Percentiles rank a stretch among this genome's conserved stretches.
Evolutionary conservation across 2,113 vertebrate genomes (phyloP).

Genomic region (Pelecanus crispus): DNA sequence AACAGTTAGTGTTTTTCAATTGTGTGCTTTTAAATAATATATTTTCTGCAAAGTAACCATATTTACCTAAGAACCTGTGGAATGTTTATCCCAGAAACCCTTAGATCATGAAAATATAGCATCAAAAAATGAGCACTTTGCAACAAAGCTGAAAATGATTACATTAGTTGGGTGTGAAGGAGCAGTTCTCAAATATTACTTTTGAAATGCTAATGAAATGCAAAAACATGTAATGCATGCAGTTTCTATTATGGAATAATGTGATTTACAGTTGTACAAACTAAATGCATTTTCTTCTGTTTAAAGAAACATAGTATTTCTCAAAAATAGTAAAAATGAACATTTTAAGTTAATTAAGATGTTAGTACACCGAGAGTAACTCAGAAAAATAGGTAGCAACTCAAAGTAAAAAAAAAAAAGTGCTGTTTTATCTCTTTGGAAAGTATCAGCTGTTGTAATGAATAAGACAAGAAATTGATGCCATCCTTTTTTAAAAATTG

Average conservation of each 20-base stretch:
- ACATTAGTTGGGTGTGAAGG: not conserved
- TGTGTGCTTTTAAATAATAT: not conserved
- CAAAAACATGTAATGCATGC: not conserved
- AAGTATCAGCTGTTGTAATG: not conserved
- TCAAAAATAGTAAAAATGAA: not conserved
- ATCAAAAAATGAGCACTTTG: not conserved
- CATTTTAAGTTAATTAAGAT: constrained; percentile 40
- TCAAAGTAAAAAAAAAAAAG: not conserved
- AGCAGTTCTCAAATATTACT: not conserved
- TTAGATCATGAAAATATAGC: not conserved
- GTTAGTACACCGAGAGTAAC: not conserved
- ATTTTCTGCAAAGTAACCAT: not conserved
- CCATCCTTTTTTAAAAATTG: not conserved
- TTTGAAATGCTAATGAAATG: not conserved
- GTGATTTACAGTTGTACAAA: not conserved
- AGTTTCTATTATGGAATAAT: not conserved
- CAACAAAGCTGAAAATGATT: not conserved
- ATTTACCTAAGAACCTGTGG: not conserved
- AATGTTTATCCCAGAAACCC: not conserved
- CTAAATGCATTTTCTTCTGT: constrained; percentile 21
- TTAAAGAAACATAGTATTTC: not conserved
- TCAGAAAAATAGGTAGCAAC: not conserved
- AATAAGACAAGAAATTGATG: not conserved
- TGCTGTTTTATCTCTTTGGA: not conserved
- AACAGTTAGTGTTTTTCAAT: not conserved